Evolutionary conservation across 2,113 vertebrate species (phyloP).

Genomic region (Bagarius yarrelli): DNA sequence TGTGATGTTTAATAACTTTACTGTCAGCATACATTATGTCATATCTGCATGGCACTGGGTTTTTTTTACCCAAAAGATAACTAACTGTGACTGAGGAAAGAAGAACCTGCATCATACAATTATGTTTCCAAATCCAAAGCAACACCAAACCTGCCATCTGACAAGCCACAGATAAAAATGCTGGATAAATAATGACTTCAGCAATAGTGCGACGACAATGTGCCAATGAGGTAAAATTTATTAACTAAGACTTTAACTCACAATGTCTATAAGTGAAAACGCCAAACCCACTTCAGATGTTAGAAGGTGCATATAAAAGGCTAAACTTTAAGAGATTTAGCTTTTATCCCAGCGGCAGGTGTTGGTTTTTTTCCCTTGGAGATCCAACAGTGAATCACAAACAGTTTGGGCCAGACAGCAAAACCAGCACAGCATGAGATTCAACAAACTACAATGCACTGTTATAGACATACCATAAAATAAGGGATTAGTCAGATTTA

Average conservation of each 20-base stretch:
- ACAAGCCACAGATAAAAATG: no score
- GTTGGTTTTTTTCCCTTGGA: background rate
- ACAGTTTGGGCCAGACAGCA: background rate
- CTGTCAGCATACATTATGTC: slow-evolving; percentile 14
- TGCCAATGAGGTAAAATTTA: slow-evolving; percentile 7
- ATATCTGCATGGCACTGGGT: background rate
- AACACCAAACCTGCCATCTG: background rate
- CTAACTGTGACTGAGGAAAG: background rate
- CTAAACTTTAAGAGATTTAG: background rate
- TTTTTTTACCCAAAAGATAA: background rate
- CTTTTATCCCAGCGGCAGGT: background rate
- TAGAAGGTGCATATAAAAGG: no score
- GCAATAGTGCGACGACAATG: background rate
- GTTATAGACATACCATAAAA: no score
- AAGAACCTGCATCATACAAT: background rate
- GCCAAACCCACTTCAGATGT: background rate
- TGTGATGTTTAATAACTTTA: slow-evolving; percentile 36
- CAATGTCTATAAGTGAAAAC: background rate
- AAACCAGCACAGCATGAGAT: background rate
- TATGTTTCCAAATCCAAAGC: slow-evolving; percentile 7
- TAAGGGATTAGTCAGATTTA: no score
- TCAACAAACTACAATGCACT: background rate
- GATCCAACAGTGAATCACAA: background rate
- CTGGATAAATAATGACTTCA: background rate
- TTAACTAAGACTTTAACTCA: background rate